These are phyloP conservation scores for Aphis craccivora DNA, from an alignment of 1,140 invertebrate species.

Conservation along the genomic window DNA sequence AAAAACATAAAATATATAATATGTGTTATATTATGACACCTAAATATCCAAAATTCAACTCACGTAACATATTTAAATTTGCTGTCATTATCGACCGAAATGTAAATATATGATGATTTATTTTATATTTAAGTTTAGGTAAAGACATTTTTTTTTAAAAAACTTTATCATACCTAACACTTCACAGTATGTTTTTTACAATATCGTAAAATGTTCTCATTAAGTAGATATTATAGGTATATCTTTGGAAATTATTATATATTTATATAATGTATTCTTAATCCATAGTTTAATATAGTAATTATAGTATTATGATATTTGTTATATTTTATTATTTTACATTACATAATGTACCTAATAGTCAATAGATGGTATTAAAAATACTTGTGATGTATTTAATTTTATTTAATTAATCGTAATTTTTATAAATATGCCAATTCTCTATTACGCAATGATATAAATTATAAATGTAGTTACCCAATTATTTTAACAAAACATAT, in stretches of 20 bases:
- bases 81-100: neutral
- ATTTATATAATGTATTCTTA: neutral
- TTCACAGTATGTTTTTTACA: neutral
- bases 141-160: neutral
- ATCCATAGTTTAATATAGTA: neutral
- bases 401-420: neutral
- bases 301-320: neutral
- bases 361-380: neutral
- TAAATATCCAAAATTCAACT: conserved; percentile 19
- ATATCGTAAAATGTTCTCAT: neutral
- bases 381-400: neutral
- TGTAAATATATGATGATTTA: neutral
- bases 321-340: neutral
- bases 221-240: too few relatives aligned
- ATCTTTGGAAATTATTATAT: neutral
- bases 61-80: conserved; percentile 37
- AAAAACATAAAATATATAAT: neutral
- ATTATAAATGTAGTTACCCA: neutral
- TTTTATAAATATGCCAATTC: neutral
- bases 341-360: neutral
- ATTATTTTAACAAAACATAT: neutral
- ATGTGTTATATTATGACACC: conserved; percentile 3
- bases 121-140: conserved; percentile 3
- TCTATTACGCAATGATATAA: neutral
- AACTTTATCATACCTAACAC: neutral